phyloP scores from a whole-genome alignment of 2,113 vertebrate genomes.

The Bubo scandiacus region DNA sequence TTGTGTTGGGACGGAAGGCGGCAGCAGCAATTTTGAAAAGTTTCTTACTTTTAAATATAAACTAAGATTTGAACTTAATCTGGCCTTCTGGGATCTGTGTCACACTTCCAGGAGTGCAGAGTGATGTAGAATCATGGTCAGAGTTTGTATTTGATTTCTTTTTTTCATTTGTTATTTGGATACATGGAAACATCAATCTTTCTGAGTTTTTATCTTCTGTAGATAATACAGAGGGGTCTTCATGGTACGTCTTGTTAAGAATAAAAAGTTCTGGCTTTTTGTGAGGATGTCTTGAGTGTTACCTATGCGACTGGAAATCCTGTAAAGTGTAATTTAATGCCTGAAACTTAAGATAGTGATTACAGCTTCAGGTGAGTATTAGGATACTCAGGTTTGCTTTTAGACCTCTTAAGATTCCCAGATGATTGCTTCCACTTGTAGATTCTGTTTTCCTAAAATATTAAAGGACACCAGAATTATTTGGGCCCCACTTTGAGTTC shows the following conservation, averaged over 20 bases:
- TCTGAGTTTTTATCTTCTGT: neutral
- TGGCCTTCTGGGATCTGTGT: neutral
- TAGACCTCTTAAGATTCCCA: neutral
- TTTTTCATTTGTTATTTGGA: neutral
- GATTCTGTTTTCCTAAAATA: neutral
- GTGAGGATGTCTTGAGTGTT: neutral
- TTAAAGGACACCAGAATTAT: neutral
- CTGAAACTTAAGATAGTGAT: neutral
- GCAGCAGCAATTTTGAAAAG: neutral
- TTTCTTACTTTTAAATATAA: neutral
- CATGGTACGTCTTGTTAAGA: neutral
- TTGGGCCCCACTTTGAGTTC: neutral
- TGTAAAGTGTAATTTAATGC: no score
- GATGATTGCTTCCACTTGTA: neutral
- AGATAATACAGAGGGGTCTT: neutral
- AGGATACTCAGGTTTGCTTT: neutral
- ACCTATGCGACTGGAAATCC: neutral
- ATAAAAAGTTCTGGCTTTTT: neutral
- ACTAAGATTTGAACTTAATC: neutral
- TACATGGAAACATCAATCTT: neutral
- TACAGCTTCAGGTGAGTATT: accelerated
- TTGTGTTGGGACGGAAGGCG: neutral
- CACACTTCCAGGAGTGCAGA: neutral
- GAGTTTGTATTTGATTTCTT: neutral
- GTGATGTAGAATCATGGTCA: neutral